Base-by-base conservation (phyloP, 2,888 invertebrate genomes). In the Lysandra coridon region DNA sequence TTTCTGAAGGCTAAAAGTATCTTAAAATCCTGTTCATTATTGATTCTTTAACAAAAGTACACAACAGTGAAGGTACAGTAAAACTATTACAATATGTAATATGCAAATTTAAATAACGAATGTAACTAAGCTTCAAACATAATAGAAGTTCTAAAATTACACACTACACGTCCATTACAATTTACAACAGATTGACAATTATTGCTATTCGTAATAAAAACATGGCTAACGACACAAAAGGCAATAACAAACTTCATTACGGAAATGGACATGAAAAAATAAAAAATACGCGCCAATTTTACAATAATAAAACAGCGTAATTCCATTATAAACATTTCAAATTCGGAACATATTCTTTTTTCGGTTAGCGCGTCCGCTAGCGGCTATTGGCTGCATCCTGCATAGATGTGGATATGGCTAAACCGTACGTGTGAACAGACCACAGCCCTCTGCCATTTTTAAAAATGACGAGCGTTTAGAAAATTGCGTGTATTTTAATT, bases 401-500 rank as follows among this genome's bases (percentile, higher is more conserved):
- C 37, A 37, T 64, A 64, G 6, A 69, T 69, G 69, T 33, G 69
- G 69, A 33, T 69, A 14, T 14, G 33, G 69, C 5, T 17, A 14
- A 69, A 6, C 69, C 37, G 33, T 69, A 69, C 69, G 69, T 69
- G 69, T 69, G 10, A 69, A 69, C 12, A 37, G 69, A 69, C 69
- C 69, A 14, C 69, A 37, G 69, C 69, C 64, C 64, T 33, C 4
- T 14, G 69, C 17, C 14, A 69, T 69, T 64, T 64, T 69, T 14
- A 37, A 69, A 37, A 69, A 69, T 69, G 69, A 69, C 69, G 69
- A 69, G 33, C 69, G 69, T 69, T 69, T 69, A 69, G 69, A 69
- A 69, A 69, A 37, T 69, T 37, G 69, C 33, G 69, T 14, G 69
- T 33, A 69, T 69, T 69, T 37, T 69, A 69, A 69, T 37, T 69